These are phyloP conservation scores for Pasiphila rectangulata DNA, from an alignment of 2,888 invertebrate genomes.

Conservation along the genomic window DNA sequence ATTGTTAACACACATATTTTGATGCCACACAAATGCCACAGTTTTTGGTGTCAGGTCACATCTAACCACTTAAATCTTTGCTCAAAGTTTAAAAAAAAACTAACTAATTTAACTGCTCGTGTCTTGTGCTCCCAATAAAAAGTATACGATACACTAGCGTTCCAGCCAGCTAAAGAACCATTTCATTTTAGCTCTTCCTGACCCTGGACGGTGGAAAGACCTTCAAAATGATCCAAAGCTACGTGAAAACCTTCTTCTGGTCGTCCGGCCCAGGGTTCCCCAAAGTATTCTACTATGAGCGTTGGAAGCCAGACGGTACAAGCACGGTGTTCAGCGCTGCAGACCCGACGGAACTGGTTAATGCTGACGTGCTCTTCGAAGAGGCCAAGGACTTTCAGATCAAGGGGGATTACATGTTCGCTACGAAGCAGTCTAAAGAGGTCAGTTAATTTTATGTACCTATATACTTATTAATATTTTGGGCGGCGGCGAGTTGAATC, in stretches of 20 bases:
- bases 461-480: too few species aligned
- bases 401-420: slow-evolving; percentile 92
- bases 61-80: too few species aligned
- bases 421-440: slow-evolving; percentile 83
- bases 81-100: too few species aligned
- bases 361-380: slow-evolving; percentile 78
- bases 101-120: too few species aligned
- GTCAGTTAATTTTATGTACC: slow-evolving; percentile 63
- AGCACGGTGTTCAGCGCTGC: slow-evolving; percentile 87
- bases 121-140: too few species aligned
- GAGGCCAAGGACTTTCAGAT: slow-evolving; percentile 91
- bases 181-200: slow-evolving; percentile 83
- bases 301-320: slow-evolving; percentile 81
- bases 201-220: slow-evolving; percentile 87
- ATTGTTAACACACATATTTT: too few species aligned
- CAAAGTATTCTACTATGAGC: slow-evolving; percentile 84
- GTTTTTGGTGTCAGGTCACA: too few species aligned
- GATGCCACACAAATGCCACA: too few species aligned
- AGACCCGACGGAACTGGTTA: slow-evolving; percentile 74
- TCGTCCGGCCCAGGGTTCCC: slow-evolving; percentile 72
- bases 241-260: slow-evolving; percentile 91
- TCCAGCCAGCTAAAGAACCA: not conserved
- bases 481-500: too few species aligned
- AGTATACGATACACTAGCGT: not conserved
- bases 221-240: slow-evolving; percentile 85